Base-by-base conservation (phyloP, 2,113 vertebrate genomes). In the Talpa occidentalis region DNA sequence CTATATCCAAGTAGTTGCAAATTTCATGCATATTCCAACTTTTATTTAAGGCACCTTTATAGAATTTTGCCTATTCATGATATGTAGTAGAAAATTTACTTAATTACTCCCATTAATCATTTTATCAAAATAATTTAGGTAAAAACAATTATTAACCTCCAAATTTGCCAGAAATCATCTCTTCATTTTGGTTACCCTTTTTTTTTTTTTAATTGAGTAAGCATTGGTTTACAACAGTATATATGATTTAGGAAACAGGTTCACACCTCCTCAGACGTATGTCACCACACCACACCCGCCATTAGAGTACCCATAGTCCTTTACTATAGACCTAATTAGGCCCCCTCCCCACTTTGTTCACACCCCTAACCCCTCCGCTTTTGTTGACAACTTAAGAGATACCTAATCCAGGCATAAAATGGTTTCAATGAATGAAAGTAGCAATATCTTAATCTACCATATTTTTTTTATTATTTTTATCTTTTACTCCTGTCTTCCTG, bases 401-500 rank as follows among this genome's bases (percentile, higher is more conserved):
- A 28, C 70, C 32, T 78, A 86, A 84, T 88, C 72, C 82, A 42
- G 44, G 40, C 28, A 83, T 69, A 80, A 76, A 94, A 84, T 56
- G 32, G 3, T 80, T 95, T 94, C 54, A 77, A 37, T 3, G 16
- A 69, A 40, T 74, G 1, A 73, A 3, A 85, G 6, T n/a, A 42
- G 10, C 35, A 17, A 42, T 67, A 5, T 64, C 24, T 89, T 94
- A 62, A 56, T 80, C 42, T 80, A 83, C 22, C 42, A 72, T 28
- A 64, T 93, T 94, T 49, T 44, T 49, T 54, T n/a, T n/a, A n/a
- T n/a, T 54, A 54, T 54, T 59, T 19, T 77, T 81, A 44, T 12
- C 14, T 72, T 82, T 88, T 89, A 86, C 77, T 92, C 90, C 30
- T 59, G 10, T 72, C 77, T 91, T 83, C 6, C 76, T 93, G 2